Evolutionary conservation across 2,797 vertebrate species (phyloP).

Genomic region (Acanthurus leucopareius): DNA sequence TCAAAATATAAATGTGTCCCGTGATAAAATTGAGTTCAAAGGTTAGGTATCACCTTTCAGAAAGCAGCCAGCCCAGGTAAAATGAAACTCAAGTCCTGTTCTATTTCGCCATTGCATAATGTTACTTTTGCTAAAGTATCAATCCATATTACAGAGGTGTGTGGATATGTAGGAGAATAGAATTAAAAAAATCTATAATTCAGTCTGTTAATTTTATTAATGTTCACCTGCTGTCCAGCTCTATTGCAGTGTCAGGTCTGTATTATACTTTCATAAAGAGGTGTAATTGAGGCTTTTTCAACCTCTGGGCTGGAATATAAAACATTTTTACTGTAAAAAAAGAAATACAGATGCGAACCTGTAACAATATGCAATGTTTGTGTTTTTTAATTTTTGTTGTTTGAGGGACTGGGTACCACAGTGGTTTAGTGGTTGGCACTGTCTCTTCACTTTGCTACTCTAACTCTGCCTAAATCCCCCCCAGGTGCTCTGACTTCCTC

Average conservation of each 20-base stretch:
- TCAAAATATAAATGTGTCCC: too few species aligned
- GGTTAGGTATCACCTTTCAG: too few species aligned
- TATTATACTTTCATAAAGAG: background rate
- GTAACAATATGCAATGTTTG: too few species aligned
- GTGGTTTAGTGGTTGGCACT: too few species aligned
- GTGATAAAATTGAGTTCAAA: too few species aligned
- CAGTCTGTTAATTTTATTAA: background rate
- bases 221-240: background rate
- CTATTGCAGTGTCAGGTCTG: constrained; percentile 3
- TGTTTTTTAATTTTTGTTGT: too few species aligned
- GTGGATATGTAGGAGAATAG: background rate
- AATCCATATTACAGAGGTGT: background rate
- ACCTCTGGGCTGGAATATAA: background rate
- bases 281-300: background rate
- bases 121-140: background rate
- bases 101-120: background rate
- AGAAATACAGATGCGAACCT: background rate
- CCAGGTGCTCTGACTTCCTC: too few species aligned
- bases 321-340: background rate
- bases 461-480: too few species aligned
- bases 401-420: too few species aligned
- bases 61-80: too few species aligned
- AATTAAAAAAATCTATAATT: background rate
- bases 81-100: background rate
- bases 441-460: too few species aligned